Percentiles rank a stretch among this genome's conserved stretches.
Conservation (phyloP, 30 jellyfish, hydroid and myxozoan species). For the Hydra vulgaris region DNA sequence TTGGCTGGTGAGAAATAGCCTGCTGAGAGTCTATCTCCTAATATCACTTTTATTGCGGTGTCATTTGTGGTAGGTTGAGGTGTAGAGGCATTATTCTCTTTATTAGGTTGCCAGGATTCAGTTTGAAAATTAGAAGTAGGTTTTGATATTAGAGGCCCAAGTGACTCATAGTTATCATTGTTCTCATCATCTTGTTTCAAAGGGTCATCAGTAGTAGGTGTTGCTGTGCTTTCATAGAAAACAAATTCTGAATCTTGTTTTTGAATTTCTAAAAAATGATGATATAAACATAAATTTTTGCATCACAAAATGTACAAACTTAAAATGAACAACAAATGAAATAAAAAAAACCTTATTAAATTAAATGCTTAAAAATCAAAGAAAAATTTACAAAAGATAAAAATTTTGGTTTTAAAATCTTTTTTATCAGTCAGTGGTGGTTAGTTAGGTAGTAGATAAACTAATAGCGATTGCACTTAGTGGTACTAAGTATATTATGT, state of each 20-base stretch:
- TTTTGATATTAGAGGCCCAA: not conserved
- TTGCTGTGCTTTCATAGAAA: not conserved
- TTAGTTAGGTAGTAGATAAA: too few relatives aligned
- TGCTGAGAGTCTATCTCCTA: not conserved
- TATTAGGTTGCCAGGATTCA: not conserved
- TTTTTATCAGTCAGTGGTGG: too few relatives aligned
- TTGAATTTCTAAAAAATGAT: not conserved
- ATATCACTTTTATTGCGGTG: not conserved
- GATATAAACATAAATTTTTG: too few relatives aligned
- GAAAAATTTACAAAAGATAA: too few relatives aligned
- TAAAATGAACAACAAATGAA: too few relatives aligned
- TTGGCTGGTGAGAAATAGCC: not conserved
- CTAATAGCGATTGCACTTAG: too few relatives aligned
- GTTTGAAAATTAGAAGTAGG: not conserved
- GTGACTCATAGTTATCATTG: not conserved
- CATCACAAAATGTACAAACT: too few relatives aligned
- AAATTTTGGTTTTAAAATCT: too few relatives aligned
- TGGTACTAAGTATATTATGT: too few relatives aligned
- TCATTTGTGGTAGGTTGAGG: not conserved
- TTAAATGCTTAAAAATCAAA: too few relatives aligned
- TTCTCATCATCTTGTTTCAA: not conserved
- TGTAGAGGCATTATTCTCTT: not conserved
- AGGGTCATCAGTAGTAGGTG: not conserved
- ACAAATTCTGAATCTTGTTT: not conserved
- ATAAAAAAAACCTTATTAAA: too few relatives aligned